Evolutionary conservation across 2,113 vertebrate species (phyloP).

Genomic region (Malurus melanocephalus): DNA sequence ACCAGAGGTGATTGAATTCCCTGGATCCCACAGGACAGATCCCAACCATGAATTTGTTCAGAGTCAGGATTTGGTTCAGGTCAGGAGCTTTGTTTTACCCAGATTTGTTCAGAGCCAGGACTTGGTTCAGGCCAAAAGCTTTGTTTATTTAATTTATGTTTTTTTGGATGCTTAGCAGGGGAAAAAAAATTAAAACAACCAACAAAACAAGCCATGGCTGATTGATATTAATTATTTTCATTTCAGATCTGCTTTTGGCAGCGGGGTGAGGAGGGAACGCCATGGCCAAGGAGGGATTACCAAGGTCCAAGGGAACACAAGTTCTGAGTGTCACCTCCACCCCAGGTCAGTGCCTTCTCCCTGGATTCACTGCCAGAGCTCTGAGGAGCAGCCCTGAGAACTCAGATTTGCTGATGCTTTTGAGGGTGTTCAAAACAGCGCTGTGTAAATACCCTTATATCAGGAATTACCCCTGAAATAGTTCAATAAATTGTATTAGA

Average conservation of each 20-base stretch:
- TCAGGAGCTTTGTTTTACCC: neutral
- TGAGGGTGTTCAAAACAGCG: neutral
- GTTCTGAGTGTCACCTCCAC: neutral
- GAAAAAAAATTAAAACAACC: neutral
- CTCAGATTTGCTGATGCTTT: neutral
- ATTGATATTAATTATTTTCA: neutral
- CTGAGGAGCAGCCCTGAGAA: neutral
- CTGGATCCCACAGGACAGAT: neutral
- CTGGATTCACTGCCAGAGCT: neutral
- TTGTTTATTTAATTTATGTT: neutral
- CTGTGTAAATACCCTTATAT: neutral
- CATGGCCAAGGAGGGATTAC: neutral
- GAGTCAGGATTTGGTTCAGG: neutral
- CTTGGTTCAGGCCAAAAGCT: neutral
- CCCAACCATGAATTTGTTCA: neutral
- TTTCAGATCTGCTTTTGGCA: constrained; percentile 28
- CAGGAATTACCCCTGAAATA: neutral
- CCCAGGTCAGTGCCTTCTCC: neutral
- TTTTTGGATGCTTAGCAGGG: neutral
- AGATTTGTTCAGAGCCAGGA: neutral
- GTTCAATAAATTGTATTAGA: neutral
- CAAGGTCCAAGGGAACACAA: neutral
- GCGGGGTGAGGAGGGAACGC: neutral
- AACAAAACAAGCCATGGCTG: neutral
- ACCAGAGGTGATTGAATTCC: neutral